Conservation (phyloP, 2,797 vertebrate genomes). For the Peromyscus nudipes region DNA sequence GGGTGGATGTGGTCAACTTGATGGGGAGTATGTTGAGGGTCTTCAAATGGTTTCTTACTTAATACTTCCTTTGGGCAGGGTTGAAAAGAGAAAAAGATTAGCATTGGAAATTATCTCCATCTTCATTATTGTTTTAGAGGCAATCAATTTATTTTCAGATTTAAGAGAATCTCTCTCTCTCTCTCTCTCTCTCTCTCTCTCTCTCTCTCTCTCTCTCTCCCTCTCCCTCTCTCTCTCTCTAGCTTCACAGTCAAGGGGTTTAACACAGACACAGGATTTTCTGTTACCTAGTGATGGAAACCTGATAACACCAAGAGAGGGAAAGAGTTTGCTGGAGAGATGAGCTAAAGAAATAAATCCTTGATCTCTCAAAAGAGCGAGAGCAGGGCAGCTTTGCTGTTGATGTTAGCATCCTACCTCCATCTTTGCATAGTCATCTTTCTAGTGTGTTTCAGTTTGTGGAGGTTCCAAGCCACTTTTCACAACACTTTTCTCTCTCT, state of each 20-base stretch:
- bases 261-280: neutral
- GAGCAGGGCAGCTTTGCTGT: neutral
- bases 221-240: neutral
- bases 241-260: conserved; percentile 19
- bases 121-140: conserved; percentile 45
- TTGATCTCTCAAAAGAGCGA: neutral
- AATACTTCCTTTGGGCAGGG: neutral
- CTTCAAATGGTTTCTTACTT: conserved; percentile 52
- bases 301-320: neutral
- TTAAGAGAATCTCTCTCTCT: neutral
- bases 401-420: neutral
- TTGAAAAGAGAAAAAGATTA: conserved; percentile 43
- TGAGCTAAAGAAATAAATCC: neutral
- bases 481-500: neutral
- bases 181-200: neutral
- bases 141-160: neutral
- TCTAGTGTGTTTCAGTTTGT: too few relatives aligned
- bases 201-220: neutral
- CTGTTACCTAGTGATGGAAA: conserved; percentile 20
- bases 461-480: neutral
- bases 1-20: neutral
- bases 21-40: neutral
- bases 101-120: conserved; percentile 47
- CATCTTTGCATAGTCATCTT: too few relatives aligned
- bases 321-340: neutral